Percentiles rank a stretch among this genome's conserved stretches.
These are phyloP conservation scores for Ophion ventricosus DNA, from an alignment of 2,888 invertebrate genomes.

Conservation along the genomic window DNA sequence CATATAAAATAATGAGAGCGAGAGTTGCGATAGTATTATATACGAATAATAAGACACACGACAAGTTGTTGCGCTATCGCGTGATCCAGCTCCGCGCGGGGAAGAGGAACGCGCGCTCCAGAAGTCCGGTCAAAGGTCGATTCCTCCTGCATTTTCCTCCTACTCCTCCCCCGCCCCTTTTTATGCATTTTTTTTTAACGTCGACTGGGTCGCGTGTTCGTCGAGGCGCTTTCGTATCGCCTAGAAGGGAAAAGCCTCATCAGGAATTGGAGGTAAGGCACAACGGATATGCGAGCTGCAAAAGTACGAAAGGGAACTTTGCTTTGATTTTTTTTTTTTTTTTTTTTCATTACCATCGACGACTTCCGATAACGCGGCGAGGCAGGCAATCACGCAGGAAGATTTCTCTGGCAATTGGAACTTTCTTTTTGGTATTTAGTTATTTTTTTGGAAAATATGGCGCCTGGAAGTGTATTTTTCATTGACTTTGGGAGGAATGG, in stretches of 20 bases:
- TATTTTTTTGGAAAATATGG: no score
- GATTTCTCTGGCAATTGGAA: no score
- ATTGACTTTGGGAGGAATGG: no score
- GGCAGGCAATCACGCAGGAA: no score
- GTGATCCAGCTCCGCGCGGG: slow-evolving; percentile 38
- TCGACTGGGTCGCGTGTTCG: slow-evolving; percentile 24
- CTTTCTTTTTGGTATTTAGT: no score
- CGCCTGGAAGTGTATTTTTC: no score
- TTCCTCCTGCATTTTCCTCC: slow-evolving; percentile 12
- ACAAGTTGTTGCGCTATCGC: slow-evolving; percentile 65
- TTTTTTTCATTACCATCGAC: no score
- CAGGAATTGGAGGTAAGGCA: neutral
- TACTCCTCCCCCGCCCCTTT: neutral
- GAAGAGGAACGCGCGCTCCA: slow-evolving; percentile 25
- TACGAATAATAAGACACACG: slow-evolving; percentile 55
- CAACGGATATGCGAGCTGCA: neutral
- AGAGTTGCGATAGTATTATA: slow-evolving; percentile 34
- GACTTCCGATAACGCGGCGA: no score
- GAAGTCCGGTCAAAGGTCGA: slow-evolving; percentile 57
- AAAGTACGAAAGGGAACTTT: no score
- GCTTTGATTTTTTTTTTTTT: no score
- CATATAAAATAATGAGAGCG: slow-evolving; percentile 53
- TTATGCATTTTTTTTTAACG: neutral
- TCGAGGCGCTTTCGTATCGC: neutral
- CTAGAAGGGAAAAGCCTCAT: neutral